Conservation (phyloP, 2,113 vertebrate genomes). For the Taxidea taxus region DNA sequence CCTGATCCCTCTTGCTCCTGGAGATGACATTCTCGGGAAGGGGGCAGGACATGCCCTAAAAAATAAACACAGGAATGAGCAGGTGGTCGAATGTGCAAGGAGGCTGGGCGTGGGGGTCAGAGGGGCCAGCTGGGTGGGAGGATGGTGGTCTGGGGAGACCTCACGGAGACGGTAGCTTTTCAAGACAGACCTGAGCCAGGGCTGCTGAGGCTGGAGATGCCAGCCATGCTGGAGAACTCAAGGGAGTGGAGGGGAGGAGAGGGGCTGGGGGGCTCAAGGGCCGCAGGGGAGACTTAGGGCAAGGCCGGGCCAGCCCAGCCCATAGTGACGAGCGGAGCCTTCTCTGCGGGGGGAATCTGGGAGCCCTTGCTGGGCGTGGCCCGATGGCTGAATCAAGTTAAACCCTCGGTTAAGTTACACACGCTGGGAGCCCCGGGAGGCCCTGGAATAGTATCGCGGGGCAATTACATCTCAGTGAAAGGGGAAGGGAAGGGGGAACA, state of each 20-base stretch:
- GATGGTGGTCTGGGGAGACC: not conserved
- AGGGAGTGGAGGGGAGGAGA: not conserved
- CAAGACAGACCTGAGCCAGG: not conserved
- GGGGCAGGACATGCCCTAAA: not conserved
- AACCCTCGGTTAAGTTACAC: no score
- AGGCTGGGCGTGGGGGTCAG: not conserved
- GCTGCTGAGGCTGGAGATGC: not conserved
- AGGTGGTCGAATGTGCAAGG: accelerated
- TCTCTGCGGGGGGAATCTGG: accelerated
- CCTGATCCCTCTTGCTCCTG: accelerated
- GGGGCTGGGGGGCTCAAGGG: no score
- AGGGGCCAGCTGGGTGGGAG: no score
- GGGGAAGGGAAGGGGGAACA: not conserved
- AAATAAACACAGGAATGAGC: not conserved
- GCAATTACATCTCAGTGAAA: not conserved
- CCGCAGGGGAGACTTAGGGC: accelerated
- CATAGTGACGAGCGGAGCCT: accelerated
- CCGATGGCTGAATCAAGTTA: no score
- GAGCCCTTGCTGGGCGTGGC: not conserved
- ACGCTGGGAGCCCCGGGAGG: no score
- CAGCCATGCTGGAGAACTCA: not conserved
- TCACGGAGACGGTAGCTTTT: not conserved
- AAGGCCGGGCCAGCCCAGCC: not conserved
- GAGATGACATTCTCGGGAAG: not conserved
- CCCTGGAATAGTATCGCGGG: not conserved